Base-by-base conservation (phyloP, 2,888 invertebrate genomes). In the Hybos culiciformis region DNA sequence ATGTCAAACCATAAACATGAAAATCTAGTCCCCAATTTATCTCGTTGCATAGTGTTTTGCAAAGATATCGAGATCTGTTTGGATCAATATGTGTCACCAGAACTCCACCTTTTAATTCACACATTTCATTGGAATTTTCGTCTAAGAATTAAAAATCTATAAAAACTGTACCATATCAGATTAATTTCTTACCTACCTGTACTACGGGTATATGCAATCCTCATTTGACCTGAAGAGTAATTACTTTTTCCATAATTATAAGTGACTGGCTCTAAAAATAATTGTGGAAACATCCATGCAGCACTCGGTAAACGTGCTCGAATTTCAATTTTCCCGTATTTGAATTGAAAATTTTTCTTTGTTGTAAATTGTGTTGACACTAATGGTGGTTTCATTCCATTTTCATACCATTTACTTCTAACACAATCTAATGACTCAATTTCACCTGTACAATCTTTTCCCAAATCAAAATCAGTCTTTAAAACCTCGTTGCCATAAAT, bases 201-300 rank as follows among this genome's bases (percentile, higher is more conserved):
- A 23, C 48, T 50, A 1, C 56, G 54, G 15, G 75, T 66, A 46
- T 77, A 77, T 1, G 83, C 83, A 6, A 90, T 66, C 45, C 83
- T 75, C 43, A 90, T 73, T 55, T 83, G 72, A 0, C 84, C 83
- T 1, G 82, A 82, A 2, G 74, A 70, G 47, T 61, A 62, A 38
- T 58, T 48, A 1, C 44, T 47, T 3, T 37, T 48, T 0, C 84
- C 85, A 53, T 85, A 85, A 23, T 70, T 66, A 21, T 12, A 19
- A 33, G 73, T 67, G 8, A 70, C 66, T 0, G 85, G 82, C 53
- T 82, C 75, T 53, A 83, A 56, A 52, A 70, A 75, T 9, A 83
- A 62, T 55, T 77, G 81, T 69, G 86, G 83, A 56, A 78, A 73
- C 12, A 83, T 67, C 83, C 84, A 85, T 52, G 80, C 77, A 9